phyloP scores from a whole-genome alignment of 2,888 invertebrate species.

The Pherbina coryleti region DNA sequence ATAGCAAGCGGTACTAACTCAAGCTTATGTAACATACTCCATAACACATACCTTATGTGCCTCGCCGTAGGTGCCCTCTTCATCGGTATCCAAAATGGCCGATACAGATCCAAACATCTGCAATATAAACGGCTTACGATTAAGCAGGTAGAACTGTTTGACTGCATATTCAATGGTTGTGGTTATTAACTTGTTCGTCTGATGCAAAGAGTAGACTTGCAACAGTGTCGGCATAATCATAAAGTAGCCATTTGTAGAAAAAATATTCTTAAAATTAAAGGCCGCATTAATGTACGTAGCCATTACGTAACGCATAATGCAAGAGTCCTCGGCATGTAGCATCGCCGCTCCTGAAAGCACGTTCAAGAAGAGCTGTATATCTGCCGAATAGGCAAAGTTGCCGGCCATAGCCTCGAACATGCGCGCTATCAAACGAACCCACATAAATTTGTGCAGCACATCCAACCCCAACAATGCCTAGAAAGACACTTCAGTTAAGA shows the following conservation, averaged over 20 bases:
- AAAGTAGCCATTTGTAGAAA: constrained; percentile 97
- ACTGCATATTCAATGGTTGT: constrained; percentile 98
- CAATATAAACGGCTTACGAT: constrained; percentile 96
- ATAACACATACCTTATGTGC: constrained; percentile 82
- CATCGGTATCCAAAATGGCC: constrained; percentile 93
- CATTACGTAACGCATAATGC: constrained; percentile 94
- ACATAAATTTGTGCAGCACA: constrained; percentile 98
- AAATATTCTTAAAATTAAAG: constrained; percentile 98
- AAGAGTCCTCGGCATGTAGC: constrained; percentile 96
- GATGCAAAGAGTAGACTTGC: constrained; percentile 97
- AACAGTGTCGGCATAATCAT: constrained; percentile 97
- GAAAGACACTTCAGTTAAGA: neutral
- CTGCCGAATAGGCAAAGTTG: constrained; percentile 95
- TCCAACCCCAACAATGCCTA: constrained; percentile 91
- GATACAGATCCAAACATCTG: constrained; percentile 99
- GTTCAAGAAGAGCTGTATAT: constrained; percentile 97
- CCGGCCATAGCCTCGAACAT: constrained; percentile 99
- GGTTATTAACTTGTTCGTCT: constrained; percentile 94
- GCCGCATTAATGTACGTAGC: constrained; percentile 98
- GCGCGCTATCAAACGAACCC: constrained; percentile 94
- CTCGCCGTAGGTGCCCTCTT: constrained; percentile 88
- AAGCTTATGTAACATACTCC: neutral
- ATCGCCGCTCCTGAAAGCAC: constrained; percentile 97
- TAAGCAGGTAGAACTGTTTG: constrained; percentile 97
- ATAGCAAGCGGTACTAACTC: constrained; percentile 29